Conservation (phyloP, 2,113 vertebrate species). For the Chlorodrepanis virens region DNA sequence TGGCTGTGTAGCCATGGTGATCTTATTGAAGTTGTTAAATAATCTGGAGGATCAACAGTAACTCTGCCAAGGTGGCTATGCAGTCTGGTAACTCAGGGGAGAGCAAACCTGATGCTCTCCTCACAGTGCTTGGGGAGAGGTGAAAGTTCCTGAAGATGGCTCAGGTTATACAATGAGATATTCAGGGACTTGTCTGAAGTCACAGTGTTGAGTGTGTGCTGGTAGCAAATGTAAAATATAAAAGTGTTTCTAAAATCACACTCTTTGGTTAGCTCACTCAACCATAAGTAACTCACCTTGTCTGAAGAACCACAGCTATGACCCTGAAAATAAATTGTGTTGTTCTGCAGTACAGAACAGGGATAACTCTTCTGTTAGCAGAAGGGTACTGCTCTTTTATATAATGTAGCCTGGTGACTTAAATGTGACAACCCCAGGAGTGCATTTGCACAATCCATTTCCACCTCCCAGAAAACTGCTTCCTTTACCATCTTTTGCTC, state of each 20-base stretch:
- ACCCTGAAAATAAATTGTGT: neutral
- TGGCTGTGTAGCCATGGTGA: neutral
- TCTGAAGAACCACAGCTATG: neutral
- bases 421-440: neutral
- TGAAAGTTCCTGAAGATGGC: neutral
- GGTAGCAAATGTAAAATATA: neutral
- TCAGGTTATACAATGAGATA: neutral
- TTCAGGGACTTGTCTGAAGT: neutral
- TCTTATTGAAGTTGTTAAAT: neutral
- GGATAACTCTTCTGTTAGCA: neutral
- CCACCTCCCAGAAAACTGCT: neutral
- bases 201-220: neutral
- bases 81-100: neutral
- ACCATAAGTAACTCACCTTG: neutral
- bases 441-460: neutral
- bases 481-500: neutral
- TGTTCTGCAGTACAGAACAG: neutral
- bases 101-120: neutral
- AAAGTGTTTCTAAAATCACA: neutral
- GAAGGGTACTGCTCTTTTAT: neutral
- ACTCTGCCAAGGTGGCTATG: neutral
- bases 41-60: neutral
- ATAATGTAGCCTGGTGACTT: neutral
- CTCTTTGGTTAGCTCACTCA: neutral
- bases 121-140: neutral